Base-by-base conservation (phyloP, 2,888 invertebrate species). In the Morpho deidamia region DNA sequence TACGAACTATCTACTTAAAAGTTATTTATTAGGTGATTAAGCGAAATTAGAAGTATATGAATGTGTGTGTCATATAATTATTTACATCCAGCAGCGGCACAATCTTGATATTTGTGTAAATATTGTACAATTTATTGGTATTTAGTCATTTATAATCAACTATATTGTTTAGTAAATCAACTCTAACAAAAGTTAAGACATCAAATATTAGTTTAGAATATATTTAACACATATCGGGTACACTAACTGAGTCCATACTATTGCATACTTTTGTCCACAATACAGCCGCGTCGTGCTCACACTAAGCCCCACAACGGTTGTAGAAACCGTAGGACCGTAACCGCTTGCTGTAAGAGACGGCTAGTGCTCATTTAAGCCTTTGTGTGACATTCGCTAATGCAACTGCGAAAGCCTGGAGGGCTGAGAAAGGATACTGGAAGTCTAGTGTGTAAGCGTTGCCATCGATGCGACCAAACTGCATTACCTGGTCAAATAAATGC, bases 381-480 rank as follows among this genome's bases (percentile, higher is more conserved):
- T 98, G 98, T 45, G 98, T 98, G 64, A 98, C 97, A 82, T 97
- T 97, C 63, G 98, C 98, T 73, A 99, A 92, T 61, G 99, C 99
- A 57, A 99, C 99, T 52, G 98, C 97, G 89, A 99, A 99, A 55
- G 99, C 99, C 89, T 99, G 99, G 60, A 99, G 92, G 64, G 99
- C 98, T 55, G 98, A 97, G 91, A 99, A 99, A 34, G 99, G 99
- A 85, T 98, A 97, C 83, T 99, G 98, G 90, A 99, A 99, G 91
- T 99, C 99, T 74, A 99, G 90, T 0, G 99, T 99, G 90, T 99
- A 99, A 43, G 99, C 98, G 81, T 99, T 99, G 68, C 97, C 97
- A 87, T 99, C 99, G 70, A 99, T 99, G 58, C 99, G 93, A 9
- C 99, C 99, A 86, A 99, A 99, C 87, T 99, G 99, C 98, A 99